A percentile compares a stretch with the other conserved stretches of the same genome.
phyloP scores from a whole-genome alignment of 2,113 vertebrate genomes.

The Erythrocercus mccallii region DNA sequence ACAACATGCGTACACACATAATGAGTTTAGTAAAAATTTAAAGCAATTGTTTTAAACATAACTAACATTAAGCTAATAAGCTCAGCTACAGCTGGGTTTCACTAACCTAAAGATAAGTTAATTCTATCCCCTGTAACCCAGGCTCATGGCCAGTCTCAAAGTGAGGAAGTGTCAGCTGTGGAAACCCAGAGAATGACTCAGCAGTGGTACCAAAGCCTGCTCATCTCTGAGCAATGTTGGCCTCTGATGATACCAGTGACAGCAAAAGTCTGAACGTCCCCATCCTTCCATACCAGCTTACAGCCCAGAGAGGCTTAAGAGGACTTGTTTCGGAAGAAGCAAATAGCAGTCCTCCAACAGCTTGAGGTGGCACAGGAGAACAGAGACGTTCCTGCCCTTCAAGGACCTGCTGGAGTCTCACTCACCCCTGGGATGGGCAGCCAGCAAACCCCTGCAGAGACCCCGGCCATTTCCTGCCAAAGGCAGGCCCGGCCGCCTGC shows the following conservation, averaged over 20 bases:
- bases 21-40: not conserved
- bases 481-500: not conserved
- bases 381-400: not conserved
- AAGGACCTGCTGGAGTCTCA: not conserved
- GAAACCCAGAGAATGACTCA: not conserved
- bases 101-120: not conserved
- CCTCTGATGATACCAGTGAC: not conserved
- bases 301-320: not conserved
- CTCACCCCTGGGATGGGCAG: rapidly evolving
- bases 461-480: not conserved
- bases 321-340: not conserved
- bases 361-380: not conserved
- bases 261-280: not conserved
- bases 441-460: not conserved
- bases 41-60: not conserved
- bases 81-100: not conserved
- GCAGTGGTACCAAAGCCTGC: not conserved
- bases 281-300: not conserved
- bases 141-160: not conserved
- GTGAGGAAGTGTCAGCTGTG: not conserved
- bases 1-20: not conserved
- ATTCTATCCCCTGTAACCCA: not conserved
- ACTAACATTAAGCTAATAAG: not conserved
- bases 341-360: not conserved
- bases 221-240: not conserved